phyloP scores from a whole-genome alignment of 1,140 invertebrate species.

The Drosophila nasuta region DNA sequence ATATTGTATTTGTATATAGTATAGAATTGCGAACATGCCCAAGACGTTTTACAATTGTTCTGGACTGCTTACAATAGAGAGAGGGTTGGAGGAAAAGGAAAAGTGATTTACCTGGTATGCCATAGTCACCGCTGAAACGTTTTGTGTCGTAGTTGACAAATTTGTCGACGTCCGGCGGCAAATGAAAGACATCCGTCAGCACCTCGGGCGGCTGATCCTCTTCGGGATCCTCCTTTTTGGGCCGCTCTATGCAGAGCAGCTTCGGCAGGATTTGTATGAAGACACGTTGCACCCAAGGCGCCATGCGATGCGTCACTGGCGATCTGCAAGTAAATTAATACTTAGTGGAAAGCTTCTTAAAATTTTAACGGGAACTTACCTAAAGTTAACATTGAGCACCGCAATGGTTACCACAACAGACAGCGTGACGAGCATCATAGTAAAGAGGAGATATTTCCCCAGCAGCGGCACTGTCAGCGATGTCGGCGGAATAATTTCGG shows the following conservation, averaged over 20 bases:
- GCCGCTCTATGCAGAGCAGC: constrained; percentile 93
- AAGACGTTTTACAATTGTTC: constrained; percentile 33
- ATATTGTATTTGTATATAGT: constrained; percentile 5
- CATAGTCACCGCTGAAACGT: constrained; percentile 90
- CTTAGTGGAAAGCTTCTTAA: not conserved
- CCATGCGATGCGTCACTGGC: constrained; percentile 98
- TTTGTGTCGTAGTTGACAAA: constrained; percentile 88
- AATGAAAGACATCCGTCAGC: constrained; percentile 90
- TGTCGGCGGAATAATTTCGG: constrained; percentile 99
- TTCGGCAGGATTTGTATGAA: constrained; percentile 96
- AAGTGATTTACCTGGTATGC: constrained; percentile 86
- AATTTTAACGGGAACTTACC: constrained; percentile 83
- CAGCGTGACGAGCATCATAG: constrained; percentile 99
- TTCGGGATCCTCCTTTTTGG: constrained; percentile 89
- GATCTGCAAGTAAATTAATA: constrained; percentile 85
- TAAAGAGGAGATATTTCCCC: constrained; percentile 99
- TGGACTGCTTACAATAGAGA: constrained; percentile 2
- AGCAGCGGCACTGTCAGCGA: constrained; percentile 98
- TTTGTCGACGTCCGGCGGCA: constrained; percentile 90
- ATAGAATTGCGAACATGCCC: not conserved
- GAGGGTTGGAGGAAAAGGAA: not conserved
- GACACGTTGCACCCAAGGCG: constrained; percentile 94
- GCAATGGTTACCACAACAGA: constrained; percentile 99
- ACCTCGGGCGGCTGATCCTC: constrained; percentile 89
- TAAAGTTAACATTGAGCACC: constrained; percentile 99